Evolutionary conservation across 2,797 vertebrate species (phyloP).

Genomic region (Etheostoma nigrum): DNA sequence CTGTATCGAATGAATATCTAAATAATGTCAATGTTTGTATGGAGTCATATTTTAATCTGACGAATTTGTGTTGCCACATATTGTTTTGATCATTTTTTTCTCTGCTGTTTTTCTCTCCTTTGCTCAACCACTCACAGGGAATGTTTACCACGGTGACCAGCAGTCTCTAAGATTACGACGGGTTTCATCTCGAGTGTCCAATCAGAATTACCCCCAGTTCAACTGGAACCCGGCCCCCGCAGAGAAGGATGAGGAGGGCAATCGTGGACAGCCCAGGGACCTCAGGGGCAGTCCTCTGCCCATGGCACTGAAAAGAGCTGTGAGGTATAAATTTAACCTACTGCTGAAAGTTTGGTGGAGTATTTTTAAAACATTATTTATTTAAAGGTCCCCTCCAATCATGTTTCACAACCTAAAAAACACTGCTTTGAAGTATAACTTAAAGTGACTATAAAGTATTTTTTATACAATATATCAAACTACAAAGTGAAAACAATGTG

Average conservation of each 20-base stretch:
- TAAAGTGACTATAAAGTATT: neutral
- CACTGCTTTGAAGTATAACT: neutral
- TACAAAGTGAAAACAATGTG: neutral
- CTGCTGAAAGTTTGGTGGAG: neutral
- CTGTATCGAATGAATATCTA: neutral
- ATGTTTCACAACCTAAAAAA: neutral
- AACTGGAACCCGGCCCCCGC: constrained; percentile 49
- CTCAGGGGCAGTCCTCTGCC: constrained; percentile 73
- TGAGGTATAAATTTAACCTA: constrained; percentile 69
- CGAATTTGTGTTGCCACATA: neutral
- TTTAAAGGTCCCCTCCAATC: neutral
- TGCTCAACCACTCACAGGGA: constrained; percentile 18
- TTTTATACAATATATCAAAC: neutral
- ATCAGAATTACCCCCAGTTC: constrained; percentile 67
- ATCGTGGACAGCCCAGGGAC: constrained; percentile 42
- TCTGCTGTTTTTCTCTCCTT: neutral
- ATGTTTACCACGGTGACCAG: constrained; percentile 45
- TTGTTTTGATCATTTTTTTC: neutral
- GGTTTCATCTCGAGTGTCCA: constrained; percentile 38
- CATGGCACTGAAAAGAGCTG: constrained; percentile 81
- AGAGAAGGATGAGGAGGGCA: constrained; percentile 37
- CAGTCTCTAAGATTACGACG: constrained; percentile 66
- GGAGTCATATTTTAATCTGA: neutral
- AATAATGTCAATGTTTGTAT: neutral
- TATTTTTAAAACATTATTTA: neutral